Conservation (phyloP, 2,113 vertebrate species). For the Athene noctua region DNA sequence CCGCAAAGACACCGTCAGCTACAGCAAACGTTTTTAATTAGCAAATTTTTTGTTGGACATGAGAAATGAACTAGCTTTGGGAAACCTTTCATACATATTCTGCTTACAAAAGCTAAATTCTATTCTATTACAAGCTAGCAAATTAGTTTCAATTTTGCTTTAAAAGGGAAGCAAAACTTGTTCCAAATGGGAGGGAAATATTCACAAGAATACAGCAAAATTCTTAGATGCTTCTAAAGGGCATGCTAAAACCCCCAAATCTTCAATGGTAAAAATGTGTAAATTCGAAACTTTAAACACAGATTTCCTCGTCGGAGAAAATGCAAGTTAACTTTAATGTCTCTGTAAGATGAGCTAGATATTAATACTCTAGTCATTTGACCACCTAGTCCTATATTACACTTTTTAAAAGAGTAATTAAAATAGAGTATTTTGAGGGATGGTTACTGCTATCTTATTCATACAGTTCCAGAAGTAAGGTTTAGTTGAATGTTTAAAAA, state of each 20-base stretch:
- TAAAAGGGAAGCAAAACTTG: not conserved
- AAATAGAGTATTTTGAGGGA: not conserved
- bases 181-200: not conserved
- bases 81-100: not conserved
- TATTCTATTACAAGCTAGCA: not conserved
- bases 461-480: not conserved
- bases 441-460: not conserved
- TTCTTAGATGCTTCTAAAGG: not conserved
- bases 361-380: not conserved
- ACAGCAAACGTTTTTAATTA: conserved; percentile 23
- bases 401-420: not conserved
- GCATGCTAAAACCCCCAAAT: not conserved
- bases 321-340: not conserved
- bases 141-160: conserved; percentile 28
- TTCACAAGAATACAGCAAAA: not conserved
- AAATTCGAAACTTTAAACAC: not conserved
- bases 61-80: conserved; percentile 6
- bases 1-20: not conserved
- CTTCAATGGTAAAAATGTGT: not conserved
- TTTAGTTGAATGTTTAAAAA: not conserved
- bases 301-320: not conserved
- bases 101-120: conserved; percentile 19
- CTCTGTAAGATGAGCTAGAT: not conserved
- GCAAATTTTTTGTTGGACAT: not conserved
- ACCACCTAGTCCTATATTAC: not conserved